A percentile compares a stretch with the other conserved stretches of the same genome.
Conservation (phyloP, 2,797 vertebrate genomes). For the Ctenopoma kingsleyae region DNA sequence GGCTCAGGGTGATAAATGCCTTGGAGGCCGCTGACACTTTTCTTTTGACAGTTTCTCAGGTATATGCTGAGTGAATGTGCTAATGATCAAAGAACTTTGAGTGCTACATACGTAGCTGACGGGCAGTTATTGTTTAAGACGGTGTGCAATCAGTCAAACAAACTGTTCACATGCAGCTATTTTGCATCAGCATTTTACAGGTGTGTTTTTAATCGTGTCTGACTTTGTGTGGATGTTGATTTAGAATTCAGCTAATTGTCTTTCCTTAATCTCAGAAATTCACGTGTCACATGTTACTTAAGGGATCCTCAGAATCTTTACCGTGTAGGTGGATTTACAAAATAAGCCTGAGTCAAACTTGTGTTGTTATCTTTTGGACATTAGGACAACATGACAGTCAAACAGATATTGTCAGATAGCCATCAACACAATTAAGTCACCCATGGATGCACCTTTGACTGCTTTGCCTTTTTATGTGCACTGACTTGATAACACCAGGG, state of each 20-base stretch:
- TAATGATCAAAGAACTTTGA: constrained; percentile 13
- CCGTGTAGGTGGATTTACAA: constrained; percentile 10
- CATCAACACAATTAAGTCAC: constrained; percentile 11
- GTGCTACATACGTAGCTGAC: constrained; percentile 3
- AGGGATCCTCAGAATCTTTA: constrained; percentile 5
- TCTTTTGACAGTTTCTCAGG: constrained; percentile 34
- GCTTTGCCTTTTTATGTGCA: constrained; percentile 2
- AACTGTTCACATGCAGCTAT: background rate
- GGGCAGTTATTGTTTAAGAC: background rate
- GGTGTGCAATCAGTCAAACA: background rate
- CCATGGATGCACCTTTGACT: constrained; percentile 1
- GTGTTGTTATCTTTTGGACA: constrained; percentile 23
- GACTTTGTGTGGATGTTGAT: background rate
- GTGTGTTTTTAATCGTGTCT: background rate
- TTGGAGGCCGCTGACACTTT: background rate
- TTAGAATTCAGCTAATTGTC: constrained; percentile 15
- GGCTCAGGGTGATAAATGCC: constrained; percentile 31
- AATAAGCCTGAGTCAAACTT: constrained; percentile 7
- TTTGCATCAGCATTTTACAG: background rate
- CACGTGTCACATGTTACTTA: background rate
- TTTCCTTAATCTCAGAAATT: background rate
- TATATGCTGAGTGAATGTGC: constrained; percentile 8
- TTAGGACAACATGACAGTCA: constrained; percentile 6
- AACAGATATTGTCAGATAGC: constrained; percentile 16
- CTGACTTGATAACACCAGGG: background rate